Base-by-base conservation (phyloP, 37 sponge, comb jelly and placozoan genomes). In the Chondrosia reniformis region DNA sequence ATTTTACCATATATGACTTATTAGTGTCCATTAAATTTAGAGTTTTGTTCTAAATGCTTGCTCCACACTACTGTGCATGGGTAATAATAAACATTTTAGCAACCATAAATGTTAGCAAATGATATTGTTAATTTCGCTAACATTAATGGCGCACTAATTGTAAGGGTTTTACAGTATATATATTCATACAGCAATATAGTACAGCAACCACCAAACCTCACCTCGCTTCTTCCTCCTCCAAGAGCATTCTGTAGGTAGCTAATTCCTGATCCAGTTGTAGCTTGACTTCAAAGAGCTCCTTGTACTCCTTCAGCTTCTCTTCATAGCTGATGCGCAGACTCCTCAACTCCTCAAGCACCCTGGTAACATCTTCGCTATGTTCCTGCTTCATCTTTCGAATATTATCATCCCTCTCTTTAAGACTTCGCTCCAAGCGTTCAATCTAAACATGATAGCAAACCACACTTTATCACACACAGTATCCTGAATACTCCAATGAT, bases 201-300 rank as follows among this genome's bases (percentile, higher is more conserved):
- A n/a, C n/a, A n/a, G n/a, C n/a, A n/a, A n/a, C n/a, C n/a, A n/a
- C n/a, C n/a, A n/a, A n/a, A n/a, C n/a, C 88, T 67, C 15, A 89
- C 93, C 96, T 87, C 40, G 41, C 84, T 83, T 96, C 96, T 61
- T 96, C 96, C 43, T 84, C 96, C 49, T 89, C 78, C 34, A 96
- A 86, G 15, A 96, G 86, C 15, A 90, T 84, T 43, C 81, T 78
- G 84, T 92, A 92, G 4, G 96, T 86, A 46, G 84, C 88, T 30
- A 96, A 84, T 78, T 96, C 96, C 76, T 88, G 87, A 43, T 96
- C 96, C 52, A 96, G 85, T 57, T 87, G 76, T 21, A 96, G 75
- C 54, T 87, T 84, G 63, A 91, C 46, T 67, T 89, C 96, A 75
- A 96, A 72, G 45, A 96, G 81, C 33, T 92, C 86, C 64, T 89